Conservation (phyloP, 2,888 invertebrate genomes). For the Phragmatobia fuliginosa region DNA sequence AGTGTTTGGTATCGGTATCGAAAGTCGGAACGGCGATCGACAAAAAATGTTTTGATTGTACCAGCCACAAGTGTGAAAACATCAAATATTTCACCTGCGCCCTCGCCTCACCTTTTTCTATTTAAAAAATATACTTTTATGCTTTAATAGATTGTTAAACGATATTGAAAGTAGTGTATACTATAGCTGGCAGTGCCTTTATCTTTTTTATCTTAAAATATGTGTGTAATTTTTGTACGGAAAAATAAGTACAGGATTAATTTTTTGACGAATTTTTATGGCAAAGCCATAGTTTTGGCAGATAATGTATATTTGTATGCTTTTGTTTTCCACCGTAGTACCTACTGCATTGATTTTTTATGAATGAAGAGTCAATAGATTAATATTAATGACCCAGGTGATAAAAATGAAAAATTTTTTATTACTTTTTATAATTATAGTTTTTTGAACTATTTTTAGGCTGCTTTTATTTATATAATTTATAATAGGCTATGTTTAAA, state of each 20-base stretch:
- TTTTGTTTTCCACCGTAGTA: too few species aligned
- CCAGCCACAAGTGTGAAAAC: constrained; percentile 59
- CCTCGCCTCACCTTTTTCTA: background rate
- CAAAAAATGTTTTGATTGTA: constrained; percentile 66
- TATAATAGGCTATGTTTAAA: background rate
- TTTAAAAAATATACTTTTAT: background rate
- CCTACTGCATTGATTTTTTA: too few species aligned
- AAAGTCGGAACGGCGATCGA: constrained; percentile 31
- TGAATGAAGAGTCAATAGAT: too few species aligned
- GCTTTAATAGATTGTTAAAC: constrained; percentile 7
- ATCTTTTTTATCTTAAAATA: too few species aligned
- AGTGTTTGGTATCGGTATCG: constrained; percentile 54
- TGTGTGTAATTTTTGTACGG: background rate
- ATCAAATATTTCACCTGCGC: constrained; percentile 53
- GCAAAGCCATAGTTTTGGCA: too few species aligned
- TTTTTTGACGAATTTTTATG: background rate
- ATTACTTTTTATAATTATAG: too few species aligned
- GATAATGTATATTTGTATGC: too few species aligned
- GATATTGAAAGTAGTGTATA: background rate
- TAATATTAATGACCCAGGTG: too few species aligned
- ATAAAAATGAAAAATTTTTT: too few species aligned
- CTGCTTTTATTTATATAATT: background rate
- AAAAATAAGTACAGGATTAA: too few species aligned
- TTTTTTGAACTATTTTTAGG: too few species aligned
- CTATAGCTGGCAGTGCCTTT: background rate